Conservation (phyloP, 64 coral and sea anemone genomes). For the Actinia tenebrosa region DNA sequence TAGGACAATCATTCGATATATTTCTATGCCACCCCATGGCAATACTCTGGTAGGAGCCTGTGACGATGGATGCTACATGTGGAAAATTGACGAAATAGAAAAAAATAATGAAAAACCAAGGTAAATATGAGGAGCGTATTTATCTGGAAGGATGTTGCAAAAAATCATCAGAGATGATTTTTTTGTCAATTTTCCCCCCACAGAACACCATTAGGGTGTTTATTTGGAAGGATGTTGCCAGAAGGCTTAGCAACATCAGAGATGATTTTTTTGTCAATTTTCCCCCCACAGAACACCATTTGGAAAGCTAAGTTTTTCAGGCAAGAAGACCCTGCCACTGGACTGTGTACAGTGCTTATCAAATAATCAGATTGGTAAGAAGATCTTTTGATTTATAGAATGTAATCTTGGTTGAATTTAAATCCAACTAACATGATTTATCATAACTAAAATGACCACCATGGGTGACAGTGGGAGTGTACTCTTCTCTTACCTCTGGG, state of each 20-base stretch:
- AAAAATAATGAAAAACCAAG: conserved; percentile 62
- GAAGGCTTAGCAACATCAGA: too few species aligned
- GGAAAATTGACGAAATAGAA: conserved; percentile 78
- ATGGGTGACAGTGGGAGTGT: too few species aligned
- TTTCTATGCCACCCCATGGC: conserved; percentile 82
- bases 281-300: conserved; percentile 39
- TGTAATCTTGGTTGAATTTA: background rate
- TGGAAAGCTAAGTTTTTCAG: conserved; percentile 90
- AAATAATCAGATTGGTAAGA: conserved; percentile 78
- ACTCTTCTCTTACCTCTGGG: too few species aligned
- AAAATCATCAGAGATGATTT: too few species aligned
- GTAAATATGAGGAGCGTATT: background rate
- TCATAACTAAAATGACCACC: too few species aligned
- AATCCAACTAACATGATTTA: too few species aligned
- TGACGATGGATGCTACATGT: conserved; percentile 89
- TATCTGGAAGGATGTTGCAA: too few species aligned
- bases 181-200: background rate
- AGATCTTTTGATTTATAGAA: background rate
- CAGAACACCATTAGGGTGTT: conserved; percentile 56
- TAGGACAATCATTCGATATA: conserved; percentile 71
- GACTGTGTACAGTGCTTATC: conserved; percentile 89
- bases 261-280: background rate
- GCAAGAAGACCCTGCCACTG: conserved; percentile 80
- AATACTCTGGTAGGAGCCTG: conserved; percentile 79
- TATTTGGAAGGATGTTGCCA: too few species aligned